Percentiles rank a stretch among this genome's conserved stretches.
These are phyloP conservation scores for Bombus superbus DNA, from an alignment of 1,140 invertebrate genomes.

Conservation along the genomic window DNA sequence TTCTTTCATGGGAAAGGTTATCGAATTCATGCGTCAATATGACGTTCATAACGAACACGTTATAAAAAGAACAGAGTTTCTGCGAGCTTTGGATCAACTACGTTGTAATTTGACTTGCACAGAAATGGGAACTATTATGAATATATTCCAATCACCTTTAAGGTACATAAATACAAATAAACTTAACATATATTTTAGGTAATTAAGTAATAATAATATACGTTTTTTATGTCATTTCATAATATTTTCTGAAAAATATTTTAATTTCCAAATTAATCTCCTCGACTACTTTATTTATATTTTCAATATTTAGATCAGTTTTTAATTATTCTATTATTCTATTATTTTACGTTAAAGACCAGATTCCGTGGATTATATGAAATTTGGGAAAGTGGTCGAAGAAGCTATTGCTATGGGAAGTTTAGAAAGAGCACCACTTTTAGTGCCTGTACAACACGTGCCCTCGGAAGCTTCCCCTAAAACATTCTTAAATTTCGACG, in stretches of 20 bases:
- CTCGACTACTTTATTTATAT: no score
- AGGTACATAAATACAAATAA: conserved; percentile 58
- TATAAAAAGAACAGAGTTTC: conserved; percentile 86
- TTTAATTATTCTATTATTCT: conserved; percentile 40
- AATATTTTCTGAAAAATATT: background rate
- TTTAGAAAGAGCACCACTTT: conserved; percentile 86
- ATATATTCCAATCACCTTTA: conserved; percentile 82
- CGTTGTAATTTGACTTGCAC: conserved; percentile 85
- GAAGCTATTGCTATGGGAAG: conserved; percentile 85
- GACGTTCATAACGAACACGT: conserved; percentile 85
- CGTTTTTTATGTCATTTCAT: no score
- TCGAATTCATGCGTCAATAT: conserved; percentile 85
- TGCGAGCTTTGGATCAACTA: conserved; percentile 85
- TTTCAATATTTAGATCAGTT: background rate
- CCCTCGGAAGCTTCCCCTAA: conserved; percentile 84
- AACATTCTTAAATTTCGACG: conserved; percentile 88
- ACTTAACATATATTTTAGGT: background rate
- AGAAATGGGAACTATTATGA: conserved; percentile 85
- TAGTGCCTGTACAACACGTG: conserved; percentile 86
- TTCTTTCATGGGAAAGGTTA: conserved; percentile 55
- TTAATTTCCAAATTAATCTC: background rate
- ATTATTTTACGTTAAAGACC: conserved; percentile 78
- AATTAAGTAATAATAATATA: background rate
- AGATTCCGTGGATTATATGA: conserved; percentile 85
- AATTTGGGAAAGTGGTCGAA: conserved; percentile 86